Conservation (phyloP, 2,797 vertebrate genomes). For the Adelosebastes latens region DNA sequence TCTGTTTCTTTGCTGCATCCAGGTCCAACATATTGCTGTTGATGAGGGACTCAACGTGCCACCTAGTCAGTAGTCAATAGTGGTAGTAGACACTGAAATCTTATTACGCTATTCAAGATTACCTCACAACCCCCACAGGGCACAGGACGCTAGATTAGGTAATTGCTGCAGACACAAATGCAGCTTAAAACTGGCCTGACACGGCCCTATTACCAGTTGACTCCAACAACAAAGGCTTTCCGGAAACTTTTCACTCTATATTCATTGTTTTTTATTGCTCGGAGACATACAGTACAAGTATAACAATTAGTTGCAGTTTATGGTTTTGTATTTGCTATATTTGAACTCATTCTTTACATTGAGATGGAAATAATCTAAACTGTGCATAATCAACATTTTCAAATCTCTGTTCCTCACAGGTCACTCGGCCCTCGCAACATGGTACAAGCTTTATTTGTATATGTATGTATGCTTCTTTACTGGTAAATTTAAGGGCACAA, state of each 20-base stretch:
- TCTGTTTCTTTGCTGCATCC: constrained; percentile 49
- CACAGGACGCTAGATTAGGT: constrained; percentile 77
- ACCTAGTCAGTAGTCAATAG: constrained; percentile 47
- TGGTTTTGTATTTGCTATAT: neutral
- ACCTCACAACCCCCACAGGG: constrained; percentile 71
- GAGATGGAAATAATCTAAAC: neutral
- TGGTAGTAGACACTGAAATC: constrained; percentile 76
- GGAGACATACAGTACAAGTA: neutral
- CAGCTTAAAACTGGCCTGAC: constrained; percentile 69
- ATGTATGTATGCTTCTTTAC: neutral
- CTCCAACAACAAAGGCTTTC: constrained; percentile 13
- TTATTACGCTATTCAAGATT: constrained; percentile 81
- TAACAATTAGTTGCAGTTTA: neutral
- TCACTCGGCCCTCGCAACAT: neutral
- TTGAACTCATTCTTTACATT: neutral
- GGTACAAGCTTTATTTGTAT: neutral
- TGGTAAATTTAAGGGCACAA: neutral
- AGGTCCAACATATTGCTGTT: constrained; percentile 58
- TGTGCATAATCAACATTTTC: neutral
- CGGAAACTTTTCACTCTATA: neutral
- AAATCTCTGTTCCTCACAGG: neutral
- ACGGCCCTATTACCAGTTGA: constrained; percentile 21
- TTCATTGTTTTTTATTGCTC: neutral
- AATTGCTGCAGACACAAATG: constrained; percentile 78
- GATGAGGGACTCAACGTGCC: constrained; percentile 38